Evolutionary conservation across 2,113 vertebrate species (phyloP).

Genomic region (Corapipo altera): DNA sequence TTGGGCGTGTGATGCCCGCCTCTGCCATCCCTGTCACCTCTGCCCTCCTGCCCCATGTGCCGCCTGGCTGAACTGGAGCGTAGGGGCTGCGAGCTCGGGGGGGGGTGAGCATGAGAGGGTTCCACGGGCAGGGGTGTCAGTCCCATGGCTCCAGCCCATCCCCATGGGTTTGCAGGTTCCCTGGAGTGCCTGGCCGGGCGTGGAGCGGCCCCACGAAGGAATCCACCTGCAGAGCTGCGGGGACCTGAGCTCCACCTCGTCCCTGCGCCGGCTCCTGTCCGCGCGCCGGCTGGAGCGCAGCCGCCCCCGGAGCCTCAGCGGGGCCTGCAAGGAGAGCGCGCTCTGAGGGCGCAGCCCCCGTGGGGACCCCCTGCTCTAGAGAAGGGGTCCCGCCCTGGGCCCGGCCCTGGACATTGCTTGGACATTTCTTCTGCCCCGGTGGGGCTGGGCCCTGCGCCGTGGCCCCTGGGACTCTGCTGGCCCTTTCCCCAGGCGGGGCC

Average conservation of each 20-base stretch:
- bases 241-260: constrained; percentile 89
- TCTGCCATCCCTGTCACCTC: neutral
- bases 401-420: neutral
- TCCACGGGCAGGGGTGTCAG: neutral
- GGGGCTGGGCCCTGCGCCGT: neutral
- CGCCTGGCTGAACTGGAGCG: accelerated
- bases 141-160: neutral
- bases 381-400: neutral
- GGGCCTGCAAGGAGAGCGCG: constrained; percentile 82
- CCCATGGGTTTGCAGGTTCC: constrained; percentile 69
- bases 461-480: neutral
- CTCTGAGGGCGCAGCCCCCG: constrained; percentile 40
- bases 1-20: accelerated
- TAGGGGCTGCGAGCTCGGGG: neutral
- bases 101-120: accelerated
- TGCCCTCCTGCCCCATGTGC: neutral
- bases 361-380: neutral
- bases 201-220: constrained; percentile 73
- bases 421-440: neutral
- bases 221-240: constrained; percentile 94
- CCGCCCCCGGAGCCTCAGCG: constrained; percentile 81
- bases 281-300: constrained; percentile 63
- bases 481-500: neutral
- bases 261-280: constrained; percentile 82
- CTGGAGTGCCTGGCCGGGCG: constrained; percentile 69